phyloP scores from a whole-genome alignment of 2,113 vertebrate species.

The Patagioenas fasciata region DNA sequence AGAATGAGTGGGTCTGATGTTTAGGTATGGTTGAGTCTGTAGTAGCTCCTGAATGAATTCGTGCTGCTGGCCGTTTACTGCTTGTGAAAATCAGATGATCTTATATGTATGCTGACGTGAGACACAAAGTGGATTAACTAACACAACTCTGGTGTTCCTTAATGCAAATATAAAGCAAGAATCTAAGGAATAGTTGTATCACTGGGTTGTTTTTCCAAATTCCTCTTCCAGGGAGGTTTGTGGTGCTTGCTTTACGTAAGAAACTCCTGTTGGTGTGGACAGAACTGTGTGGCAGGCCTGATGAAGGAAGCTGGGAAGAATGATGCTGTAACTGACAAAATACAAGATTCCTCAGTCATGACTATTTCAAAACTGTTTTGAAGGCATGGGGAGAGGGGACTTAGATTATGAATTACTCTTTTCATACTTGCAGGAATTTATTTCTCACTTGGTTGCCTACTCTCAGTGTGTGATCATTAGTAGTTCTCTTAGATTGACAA shows the following conservation, averaged over 20 bases:
- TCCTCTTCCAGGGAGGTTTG: neutral
- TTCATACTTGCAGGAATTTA: conserved; percentile 36
- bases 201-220: neutral
- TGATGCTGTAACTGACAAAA: neutral
- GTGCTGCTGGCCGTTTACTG: neutral
- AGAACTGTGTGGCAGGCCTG: neutral
- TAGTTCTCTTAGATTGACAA: conserved; percentile 48
- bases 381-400: conserved; percentile 1
- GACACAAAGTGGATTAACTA: neutral
- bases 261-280: neutral
- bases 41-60: neutral
- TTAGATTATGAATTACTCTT: conserved; percentile 58
- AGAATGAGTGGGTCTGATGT: neutral
- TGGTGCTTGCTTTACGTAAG: neutral
- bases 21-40: neutral
- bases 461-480: conserved; percentile 64
- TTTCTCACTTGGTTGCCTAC: conserved; percentile 41
- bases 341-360: neutral
- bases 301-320: neutral
- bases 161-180: neutral
- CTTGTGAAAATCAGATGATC: neutral
- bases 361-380: conserved; percentile 22
- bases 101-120: neutral
- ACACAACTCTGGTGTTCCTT: neutral
- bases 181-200: neutral